Conservation (phyloP, 2,797 vertebrate genomes). For the Hoplostethus atlanticus region DNA sequence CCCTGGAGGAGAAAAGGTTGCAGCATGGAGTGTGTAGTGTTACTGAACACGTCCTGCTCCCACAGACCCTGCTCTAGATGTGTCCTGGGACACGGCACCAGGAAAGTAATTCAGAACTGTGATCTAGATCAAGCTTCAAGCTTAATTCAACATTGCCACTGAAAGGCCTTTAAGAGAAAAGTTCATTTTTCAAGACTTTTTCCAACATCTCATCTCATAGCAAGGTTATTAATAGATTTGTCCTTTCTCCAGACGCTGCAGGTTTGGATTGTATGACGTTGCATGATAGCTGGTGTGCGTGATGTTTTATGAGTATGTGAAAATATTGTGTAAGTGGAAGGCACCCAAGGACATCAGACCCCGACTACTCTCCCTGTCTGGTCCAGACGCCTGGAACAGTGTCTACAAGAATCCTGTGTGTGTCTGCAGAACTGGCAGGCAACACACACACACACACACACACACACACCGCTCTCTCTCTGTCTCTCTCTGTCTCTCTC, state of each 20-base stretch:
- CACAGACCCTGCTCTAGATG: too few relatives aligned
- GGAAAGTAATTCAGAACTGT: neutral
- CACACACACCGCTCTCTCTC: neutral
- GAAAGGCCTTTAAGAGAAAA: too few relatives aligned
- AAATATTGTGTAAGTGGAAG: conserved; percentile 32
- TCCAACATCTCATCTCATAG: too few relatives aligned
- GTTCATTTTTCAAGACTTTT: too few relatives aligned
- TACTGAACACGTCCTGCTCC: conserved; percentile 5
- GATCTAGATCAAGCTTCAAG: too few relatives aligned
- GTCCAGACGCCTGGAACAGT: neutral
- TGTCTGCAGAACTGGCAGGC: conserved; percentile 47
- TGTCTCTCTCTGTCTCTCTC: conserved; percentile 16
- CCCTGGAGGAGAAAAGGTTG: conserved; percentile 15
- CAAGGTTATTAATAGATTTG: too few relatives aligned
- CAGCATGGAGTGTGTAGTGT: conserved; percentile 24
- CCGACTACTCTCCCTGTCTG: conserved; percentile 20
- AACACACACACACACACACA: conserved; percentile 1
- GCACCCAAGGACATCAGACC: conserved; percentile 32
- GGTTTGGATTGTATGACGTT: neutral
- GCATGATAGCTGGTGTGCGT: neutral
- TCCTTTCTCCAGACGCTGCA: too few relatives aligned
- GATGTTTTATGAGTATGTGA: conserved; percentile 30
- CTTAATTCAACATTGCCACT: too few relatives aligned
- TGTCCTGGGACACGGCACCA: conserved; percentile 8
- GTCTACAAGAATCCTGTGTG: conserved; percentile 39